Base-by-base conservation (phyloP, 2,888 invertebrate genomes). In the Parnassius mnemosyne region DNA sequence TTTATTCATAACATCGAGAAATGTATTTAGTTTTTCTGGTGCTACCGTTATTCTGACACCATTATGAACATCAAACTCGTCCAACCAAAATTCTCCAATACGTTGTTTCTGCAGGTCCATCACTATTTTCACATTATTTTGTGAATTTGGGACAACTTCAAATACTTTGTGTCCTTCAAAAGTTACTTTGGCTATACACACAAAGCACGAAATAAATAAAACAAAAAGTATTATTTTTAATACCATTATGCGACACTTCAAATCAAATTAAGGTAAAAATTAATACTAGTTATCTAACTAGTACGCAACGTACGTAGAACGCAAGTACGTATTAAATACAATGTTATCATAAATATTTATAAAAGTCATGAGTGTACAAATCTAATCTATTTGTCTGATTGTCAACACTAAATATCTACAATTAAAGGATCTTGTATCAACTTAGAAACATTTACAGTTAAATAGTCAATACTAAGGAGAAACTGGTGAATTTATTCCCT, bases 121-220 rank as follows among this genome's bases (percentile, higher is more conserved):
- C 9, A 94, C 72, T 16, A 84, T 72, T n/a, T 80, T 74, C 53
- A 94, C 74, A 60, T 94, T 92, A 11, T 83, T 77, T 3, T 80
- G 72, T 16, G 83, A 87, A 64, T 82, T 80, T 0, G 94, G 93
- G 2, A 80, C 77, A 1, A 94, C 79, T 72, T 93, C 88, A 68
- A 92, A 94, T 5, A 95, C 90, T 68, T 92, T 92, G 68, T 93
- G 94, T 20, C 93, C 93, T 62, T 93, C 88, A 70, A 92, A 95
- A 53, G 78, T 80, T 67, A 69, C 78, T 43, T 70, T 71, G 58
- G 66, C 41, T 9, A 52, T 57, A 46, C 20, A 54, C 5, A 54
- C 43, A 34, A 55, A 42, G 13, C 16, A 52, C 16, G 46, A 20
- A 5, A 3, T 54, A 25, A 70, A 46, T 46, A 76, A 44, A 20